Evolutionary conservation across 2,888 invertebrate species (phyloP), one percentile per base, ranked within the genome.

Genomic region (Lithophane ornitopus): DNA sequence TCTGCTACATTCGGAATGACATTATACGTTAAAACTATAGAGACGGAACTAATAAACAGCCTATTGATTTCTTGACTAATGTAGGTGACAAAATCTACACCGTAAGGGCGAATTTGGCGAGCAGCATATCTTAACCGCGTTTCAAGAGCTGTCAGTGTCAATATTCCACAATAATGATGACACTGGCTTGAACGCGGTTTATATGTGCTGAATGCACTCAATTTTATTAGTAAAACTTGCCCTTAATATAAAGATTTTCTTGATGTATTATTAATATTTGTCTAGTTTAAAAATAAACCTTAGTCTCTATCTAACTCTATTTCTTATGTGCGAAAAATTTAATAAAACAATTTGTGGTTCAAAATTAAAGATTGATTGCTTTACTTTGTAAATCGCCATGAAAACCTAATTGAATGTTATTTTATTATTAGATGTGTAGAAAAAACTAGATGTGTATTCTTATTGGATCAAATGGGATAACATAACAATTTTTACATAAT

Each of bases 1-100:
- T 87, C 65, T 70, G 82, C 14, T 49, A 66, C 52, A 74, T 76
- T 76, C 44, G 66, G 56, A 72, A 76, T 52, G 12, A 63, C 1
- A 76, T 62, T 49, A 22, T 72, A 76, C 44, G 8, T 62, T 19
- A 2, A 41, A 52, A 79, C 34, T 52, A 44, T 79, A 65, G 52
- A 58, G 49, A 44, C 44, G 73, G 58, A 72, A 63, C 19, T 11
- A 19, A n/a, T 56, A n/a, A 19, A 67, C 3, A 14, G 22, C 28
- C 19, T 2, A 16, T 54, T n/a, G 3, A 67, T 67, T n/a, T 26
- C 14, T 9, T 66, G 22, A 14, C 2, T 22, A 28, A 46, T 28
- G 12, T 19, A 12, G 12, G 3, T 14, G 14, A 56, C 2, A 14
- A 56, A 56, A 56, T 26, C 26, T n/a, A 54, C 54, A 12, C 12